Base-by-base conservation (phyloP, 2,888 invertebrate species). In the Ormyrus nitidulus region DNA sequence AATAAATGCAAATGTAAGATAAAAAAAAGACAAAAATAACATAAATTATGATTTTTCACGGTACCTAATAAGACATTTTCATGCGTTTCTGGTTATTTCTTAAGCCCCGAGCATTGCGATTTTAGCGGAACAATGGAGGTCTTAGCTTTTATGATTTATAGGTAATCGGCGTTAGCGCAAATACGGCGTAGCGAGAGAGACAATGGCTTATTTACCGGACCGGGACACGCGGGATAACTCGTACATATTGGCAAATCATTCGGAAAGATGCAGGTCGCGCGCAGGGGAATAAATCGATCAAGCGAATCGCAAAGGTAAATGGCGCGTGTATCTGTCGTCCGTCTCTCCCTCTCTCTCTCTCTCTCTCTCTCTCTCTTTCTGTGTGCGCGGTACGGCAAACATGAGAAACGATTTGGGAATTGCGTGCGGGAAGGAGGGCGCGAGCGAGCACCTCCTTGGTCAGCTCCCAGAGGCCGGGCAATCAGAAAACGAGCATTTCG, bases 341-440 rank as follows among this genome's bases (percentile, higher is more conserved):
- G 54, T 48, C 10, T 34, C 34, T 34, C 34, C 34, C 34, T 34
- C 34, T 34, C 34, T 34, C 34, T 34, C 19, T 19, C 13, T 46
- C 19, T 19, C 19, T 19, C 19, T 19, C 19, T 19, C 19, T 19
- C 13, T 46, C 66, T 8, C 44, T 59, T 66, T 59, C n/a, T 51
- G 13, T 13, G 51, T n/a, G 59, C 10, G 48, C 46, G 9, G 54
- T 62, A 54, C 58, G 19, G 51, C 59, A 85, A 85, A 84, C 84
- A 84, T 81, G 83, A 84, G 82, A 83, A 85, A 84, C 84, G 85
- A 84, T 86, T 86, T 85, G 86, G 85, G 84, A 86, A 86, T 86
- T 83, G 83, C 83, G 83, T 5, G 13, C 5, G 44, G 11, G 56
- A 83, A 79, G 64, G 75, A 59, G 48, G 51, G 69, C 61, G 73